These are phyloP conservation scores for Pogonomyrmex californicus DNA, from an alignment of 1,140 invertebrate species.

Conservation along the genomic window DNA sequence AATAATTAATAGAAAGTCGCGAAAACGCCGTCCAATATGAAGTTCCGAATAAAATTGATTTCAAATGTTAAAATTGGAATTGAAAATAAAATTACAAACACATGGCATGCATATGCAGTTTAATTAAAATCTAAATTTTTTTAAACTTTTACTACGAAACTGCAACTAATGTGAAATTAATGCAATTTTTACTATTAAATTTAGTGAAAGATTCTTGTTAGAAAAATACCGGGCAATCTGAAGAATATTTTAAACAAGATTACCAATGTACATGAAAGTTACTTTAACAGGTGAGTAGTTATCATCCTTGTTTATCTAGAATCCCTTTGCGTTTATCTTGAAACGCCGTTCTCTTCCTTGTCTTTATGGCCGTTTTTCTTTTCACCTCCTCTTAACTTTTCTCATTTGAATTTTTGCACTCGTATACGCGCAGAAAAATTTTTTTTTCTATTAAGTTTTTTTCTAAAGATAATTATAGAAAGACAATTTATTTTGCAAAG, in stretches of 20 bases:
- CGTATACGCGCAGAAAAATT: neutral
- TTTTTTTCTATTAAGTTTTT: neutral
- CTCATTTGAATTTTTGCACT: conserved; percentile 9
- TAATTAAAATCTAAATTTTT: neutral
- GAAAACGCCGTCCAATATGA: neutral
- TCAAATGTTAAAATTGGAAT: neutral
- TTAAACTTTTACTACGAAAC: neutral
- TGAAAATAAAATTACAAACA: neutral
- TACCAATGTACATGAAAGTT: conserved; percentile 31
- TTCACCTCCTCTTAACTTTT: neutral
- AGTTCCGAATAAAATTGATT: neutral
- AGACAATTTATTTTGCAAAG: neutral
- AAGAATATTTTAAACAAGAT: conserved; percentile 46
- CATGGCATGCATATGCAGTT: no score
- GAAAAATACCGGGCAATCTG: neutral
- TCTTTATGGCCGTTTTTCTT: neutral
- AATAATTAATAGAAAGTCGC: conserved; percentile 33
- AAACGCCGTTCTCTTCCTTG: neutral
- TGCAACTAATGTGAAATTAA: neutral
- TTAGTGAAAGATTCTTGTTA: neutral
- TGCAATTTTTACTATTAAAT: neutral
- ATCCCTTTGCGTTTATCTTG: conserved; percentile 29
- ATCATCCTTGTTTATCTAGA: conserved; percentile 42
- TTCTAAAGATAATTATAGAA: neutral
- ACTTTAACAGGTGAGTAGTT: conserved; percentile 15